These are phyloP conservation scores for Syrphus vitripennis DNA, from an alignment of 2,888 invertebrate species.

Conservation along the genomic window DNA sequence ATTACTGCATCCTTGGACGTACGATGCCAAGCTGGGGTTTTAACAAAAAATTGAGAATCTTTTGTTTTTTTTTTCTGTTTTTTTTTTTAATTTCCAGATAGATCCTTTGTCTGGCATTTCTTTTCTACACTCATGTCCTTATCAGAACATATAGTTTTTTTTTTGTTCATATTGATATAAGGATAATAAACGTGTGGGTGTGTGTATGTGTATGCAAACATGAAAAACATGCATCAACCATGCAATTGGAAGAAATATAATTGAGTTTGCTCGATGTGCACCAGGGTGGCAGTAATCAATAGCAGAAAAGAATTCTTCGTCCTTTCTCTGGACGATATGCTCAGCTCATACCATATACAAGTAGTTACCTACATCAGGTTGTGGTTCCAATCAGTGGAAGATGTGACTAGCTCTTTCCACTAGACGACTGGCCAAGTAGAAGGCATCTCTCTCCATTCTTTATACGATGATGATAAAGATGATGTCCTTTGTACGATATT, in stretches of 20 bases:
- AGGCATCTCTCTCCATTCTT: slow-evolving; percentile 8
- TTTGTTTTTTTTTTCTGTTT: slow-evolving; percentile 48
- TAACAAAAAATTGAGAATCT: slow-evolving; percentile 30
- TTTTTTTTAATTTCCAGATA: neutral
- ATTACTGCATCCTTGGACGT: slow-evolving; percentile 65
- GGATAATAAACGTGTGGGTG: neutral
- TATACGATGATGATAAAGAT: slow-evolving; percentile 62
- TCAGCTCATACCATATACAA: neutral
- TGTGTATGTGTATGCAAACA: slow-evolving; percentile 57
- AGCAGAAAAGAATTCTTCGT: slow-evolving; percentile 62
- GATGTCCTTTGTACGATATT: slow-evolving; percentile 68
- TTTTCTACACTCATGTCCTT: slow-evolving; percentile 62
- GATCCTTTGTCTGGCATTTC: slow-evolving; percentile 61
- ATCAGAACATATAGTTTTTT: slow-evolving; percentile 31
- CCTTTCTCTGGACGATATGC: neutral
- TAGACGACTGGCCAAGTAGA: neutral
- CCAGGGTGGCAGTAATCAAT: slow-evolving; percentile 68
- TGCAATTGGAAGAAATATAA: slow-evolving; percentile 72
- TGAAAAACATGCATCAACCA: slow-evolving; percentile 69
- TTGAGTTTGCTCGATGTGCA: slow-evolving; percentile 70
- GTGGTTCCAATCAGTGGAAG: slow-evolving; percentile 48
- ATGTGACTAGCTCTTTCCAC: neutral
- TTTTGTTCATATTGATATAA: slow-evolving; percentile 1
- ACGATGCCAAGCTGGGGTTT: slow-evolving; percentile 6
- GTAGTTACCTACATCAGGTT: slow-evolving; percentile 22